phyloP scores from a whole-genome alignment of 2,113 vertebrate species.

The Platycercus adscitus region DNA sequence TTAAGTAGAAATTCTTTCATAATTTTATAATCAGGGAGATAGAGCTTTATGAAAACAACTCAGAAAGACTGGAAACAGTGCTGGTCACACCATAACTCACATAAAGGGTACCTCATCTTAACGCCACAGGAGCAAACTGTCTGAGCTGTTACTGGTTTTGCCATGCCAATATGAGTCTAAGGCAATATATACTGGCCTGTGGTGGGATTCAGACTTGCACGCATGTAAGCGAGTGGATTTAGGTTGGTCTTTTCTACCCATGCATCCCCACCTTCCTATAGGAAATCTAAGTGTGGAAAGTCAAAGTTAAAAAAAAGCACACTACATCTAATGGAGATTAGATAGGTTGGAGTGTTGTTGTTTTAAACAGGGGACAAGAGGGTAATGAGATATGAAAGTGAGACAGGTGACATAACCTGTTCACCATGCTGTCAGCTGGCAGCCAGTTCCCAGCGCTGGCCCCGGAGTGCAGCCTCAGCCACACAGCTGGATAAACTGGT shows the following conservation, averaged over 20 bases:
- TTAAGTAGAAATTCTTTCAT: neutral
- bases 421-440: neutral
- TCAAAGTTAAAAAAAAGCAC: neutral
- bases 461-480: neutral
- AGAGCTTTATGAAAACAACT: neutral
- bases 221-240: neutral
- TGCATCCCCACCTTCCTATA: neutral
- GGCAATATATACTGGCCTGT: neutral
- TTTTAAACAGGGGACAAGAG: neutral
- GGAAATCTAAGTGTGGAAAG: neutral
- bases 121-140: neutral
- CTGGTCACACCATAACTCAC: neutral
- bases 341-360: neutral
- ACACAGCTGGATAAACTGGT: neutral
- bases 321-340: neutral
- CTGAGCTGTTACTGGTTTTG: neutral
- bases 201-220: neutral
- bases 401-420: slow-evolving; percentile 17
- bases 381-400: neutral
- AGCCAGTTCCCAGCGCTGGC: neutral
- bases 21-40: neutral
- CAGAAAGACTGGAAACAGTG: neutral
- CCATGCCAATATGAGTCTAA: neutral
- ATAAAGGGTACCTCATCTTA: neutral
- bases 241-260: neutral